Percentiles rank a stretch among this genome's conserved stretches.
Conservation (phyloP, 2,797 vertebrate species). For the Staurois parvus region DNA sequence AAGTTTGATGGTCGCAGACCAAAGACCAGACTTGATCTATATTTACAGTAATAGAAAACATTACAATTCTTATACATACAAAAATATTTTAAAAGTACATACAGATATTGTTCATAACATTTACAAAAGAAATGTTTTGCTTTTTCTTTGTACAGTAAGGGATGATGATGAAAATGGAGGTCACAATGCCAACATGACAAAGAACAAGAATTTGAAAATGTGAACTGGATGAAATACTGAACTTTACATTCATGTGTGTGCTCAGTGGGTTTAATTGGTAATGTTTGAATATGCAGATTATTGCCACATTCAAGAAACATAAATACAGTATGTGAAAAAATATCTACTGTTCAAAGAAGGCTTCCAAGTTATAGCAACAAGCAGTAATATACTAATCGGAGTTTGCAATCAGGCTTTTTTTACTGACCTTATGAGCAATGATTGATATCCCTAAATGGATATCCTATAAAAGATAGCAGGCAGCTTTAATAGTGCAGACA, state of each 20-base stretch:
- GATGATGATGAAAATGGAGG: neutral
- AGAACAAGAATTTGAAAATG: neutral
- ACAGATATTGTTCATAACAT: slow-evolving; percentile 24
- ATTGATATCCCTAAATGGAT: too few species aligned
- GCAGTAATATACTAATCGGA: too few species aligned
- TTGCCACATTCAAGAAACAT: neutral
- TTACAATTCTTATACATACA: slow-evolving; percentile 21
- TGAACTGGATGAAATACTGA: neutral
- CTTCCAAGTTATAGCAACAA: too few species aligned
- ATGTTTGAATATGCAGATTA: neutral
- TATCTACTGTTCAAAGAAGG: too few species aligned
- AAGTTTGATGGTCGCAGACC: slow-evolving; percentile 10
- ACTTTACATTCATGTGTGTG: slow-evolving; percentile 1
- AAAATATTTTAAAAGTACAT: slow-evolving; percentile 24
- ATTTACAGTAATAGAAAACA: slow-evolving; percentile 36
- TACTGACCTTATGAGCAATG: too few species aligned
- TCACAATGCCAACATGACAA: neutral
- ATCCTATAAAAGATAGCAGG: too few species aligned
- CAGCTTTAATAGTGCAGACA: too few species aligned
- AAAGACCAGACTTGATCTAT: slow-evolving; percentile 28
- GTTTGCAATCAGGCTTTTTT: too few species aligned
- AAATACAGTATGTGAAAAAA: too few species aligned
- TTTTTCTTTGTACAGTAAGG: neutral
- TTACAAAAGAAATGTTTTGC: slow-evolving; percentile 11
- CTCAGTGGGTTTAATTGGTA: slow-evolving; percentile 10